A percentile compares a stretch with the other conserved stretches of the same genome.
These are phyloP conservation scores for Blastobasis adustella DNA, from an alignment of 2,888 invertebrate genomes.

Conservation along the genomic window DNA sequence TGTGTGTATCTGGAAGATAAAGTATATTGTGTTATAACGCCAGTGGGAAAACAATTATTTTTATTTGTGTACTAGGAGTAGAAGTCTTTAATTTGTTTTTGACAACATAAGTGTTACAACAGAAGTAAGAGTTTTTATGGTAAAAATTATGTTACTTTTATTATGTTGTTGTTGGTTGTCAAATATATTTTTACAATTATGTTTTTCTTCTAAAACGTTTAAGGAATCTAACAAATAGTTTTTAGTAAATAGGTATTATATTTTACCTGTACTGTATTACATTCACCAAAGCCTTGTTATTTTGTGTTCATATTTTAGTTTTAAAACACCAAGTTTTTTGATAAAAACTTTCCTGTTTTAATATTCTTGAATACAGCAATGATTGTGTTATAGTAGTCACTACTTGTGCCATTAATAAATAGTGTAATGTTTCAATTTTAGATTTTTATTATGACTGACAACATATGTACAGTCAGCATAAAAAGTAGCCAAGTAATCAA, in stretches of 20 bases:
- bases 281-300: slow-evolving; percentile 5
- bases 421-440: background rate
- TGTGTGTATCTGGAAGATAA: background rate
- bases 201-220: background rate
- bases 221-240: background rate
- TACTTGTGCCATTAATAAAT: background rate
- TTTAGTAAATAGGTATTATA: background rate
- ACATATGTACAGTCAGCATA: background rate
- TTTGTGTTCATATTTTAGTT: slow-evolving; percentile 6
- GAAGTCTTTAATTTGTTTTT: background rate
- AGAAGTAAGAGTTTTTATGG: too few species aligned
- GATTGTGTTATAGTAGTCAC: background rate
- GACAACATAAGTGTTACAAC: too few species aligned
- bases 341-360: slow-evolving; percentile 15
- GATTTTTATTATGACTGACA: background rate
- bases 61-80: background rate
- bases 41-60: background rate
- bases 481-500: background rate
- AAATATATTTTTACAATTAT: background rate
- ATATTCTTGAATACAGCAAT: background rate
- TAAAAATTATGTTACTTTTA: background rate
- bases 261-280: background rate
- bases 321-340: slow-evolving; percentile 15
- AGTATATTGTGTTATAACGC: too few species aligned
- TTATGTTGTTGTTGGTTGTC: background rate